Evolutionary conservation across 2,888 invertebrate species (phyloP).

Genomic region (Platypus cylindrus): DNA sequence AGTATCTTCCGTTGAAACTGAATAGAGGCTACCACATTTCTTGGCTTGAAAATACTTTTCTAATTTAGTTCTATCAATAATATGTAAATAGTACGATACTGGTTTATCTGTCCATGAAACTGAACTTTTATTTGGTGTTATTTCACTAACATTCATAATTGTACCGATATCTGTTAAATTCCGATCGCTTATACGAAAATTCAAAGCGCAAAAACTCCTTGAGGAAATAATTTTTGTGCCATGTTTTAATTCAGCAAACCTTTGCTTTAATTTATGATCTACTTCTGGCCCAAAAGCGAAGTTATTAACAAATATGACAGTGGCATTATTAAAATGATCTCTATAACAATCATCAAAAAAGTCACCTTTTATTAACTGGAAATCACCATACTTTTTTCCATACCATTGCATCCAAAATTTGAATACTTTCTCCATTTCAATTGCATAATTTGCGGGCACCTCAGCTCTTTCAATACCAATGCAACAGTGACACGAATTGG

Average conservation of each 20-base stretch:
- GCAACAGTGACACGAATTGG: conserved; percentile 8
- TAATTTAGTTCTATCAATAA: conserved; percentile 15
- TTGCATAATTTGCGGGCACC: conserved; percentile 14
- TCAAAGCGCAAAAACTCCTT: conserved; percentile 15
- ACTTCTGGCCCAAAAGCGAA: conserved; percentile 15
- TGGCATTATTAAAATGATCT: conserved; percentile 11
- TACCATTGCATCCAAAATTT: conserved; percentile 18
- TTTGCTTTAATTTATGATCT: conserved; percentile 14
- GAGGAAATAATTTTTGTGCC: conserved; percentile 16
- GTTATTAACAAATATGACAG: conserved; percentile 15
- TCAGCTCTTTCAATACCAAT: conserved; percentile 15
- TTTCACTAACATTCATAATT: conserved; percentile 15
- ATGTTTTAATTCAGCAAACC: conserved; percentile 16
- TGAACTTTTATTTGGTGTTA: conserved; percentile 12
- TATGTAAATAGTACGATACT: conserved; percentile 15
- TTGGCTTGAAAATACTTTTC: conserved; percentile 14
- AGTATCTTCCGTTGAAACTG: conserved; percentile 5
- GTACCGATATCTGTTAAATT: conserved; percentile 15
- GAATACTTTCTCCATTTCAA: conserved; percentile 13
- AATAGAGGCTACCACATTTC: conserved; percentile 10
- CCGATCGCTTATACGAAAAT: conserved; percentile 15
- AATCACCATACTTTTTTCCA: conserved; percentile 11
- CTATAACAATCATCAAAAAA: conserved; percentile 14
- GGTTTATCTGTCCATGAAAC: conserved; percentile 17
- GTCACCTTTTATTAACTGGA: conserved; percentile 12